These are phyloP conservation scores for Ommatoiulus sabulosus DNA, from an alignment of 2,888 invertebrate species.

Conservation along the genomic window DNA sequence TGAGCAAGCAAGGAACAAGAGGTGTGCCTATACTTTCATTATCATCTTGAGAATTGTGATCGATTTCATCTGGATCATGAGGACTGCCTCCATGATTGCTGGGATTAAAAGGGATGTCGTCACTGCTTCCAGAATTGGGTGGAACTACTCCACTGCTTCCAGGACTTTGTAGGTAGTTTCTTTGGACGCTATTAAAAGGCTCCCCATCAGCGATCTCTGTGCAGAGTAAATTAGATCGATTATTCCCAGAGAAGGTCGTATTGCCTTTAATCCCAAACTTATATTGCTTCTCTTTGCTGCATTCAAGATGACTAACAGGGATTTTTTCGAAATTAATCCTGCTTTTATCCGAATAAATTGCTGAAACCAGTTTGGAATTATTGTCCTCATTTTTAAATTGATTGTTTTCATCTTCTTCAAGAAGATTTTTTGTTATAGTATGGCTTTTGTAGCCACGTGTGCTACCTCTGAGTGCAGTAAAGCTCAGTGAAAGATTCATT, in stretches of 20 bases:
- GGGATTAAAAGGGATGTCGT: conserved; percentile 8
- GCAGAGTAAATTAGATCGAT: too few species aligned
- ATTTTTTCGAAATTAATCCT: too few species aligned
- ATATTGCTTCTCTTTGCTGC: too few species aligned
- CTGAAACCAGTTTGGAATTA: too few species aligned
- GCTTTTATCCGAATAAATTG: too few species aligned
- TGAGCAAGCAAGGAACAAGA: neutral
- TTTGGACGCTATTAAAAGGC: neutral
- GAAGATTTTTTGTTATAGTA: neutral
- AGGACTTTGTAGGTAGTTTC: neutral
- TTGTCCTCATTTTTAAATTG: neutral
- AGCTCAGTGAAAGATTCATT: neutral
- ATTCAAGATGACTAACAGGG: too few species aligned
- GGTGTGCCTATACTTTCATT: neutral
- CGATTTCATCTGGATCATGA: neutral
- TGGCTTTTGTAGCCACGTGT: neutral
- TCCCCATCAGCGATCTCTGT: too few species aligned
- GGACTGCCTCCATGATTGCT: neutral
- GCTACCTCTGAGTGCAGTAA: neutral
- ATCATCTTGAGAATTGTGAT: neutral
- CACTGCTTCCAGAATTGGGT: neutral
- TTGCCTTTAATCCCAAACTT: too few species aligned
- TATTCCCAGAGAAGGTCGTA: too few species aligned
- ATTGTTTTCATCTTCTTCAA: neutral
- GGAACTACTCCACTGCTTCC: neutral